Evolutionary conservation across 2,797 vertebrate species (phyloP), one percentile per base, ranked within the genome.

Genomic region (Gastrophryne carolinensis): DNA sequence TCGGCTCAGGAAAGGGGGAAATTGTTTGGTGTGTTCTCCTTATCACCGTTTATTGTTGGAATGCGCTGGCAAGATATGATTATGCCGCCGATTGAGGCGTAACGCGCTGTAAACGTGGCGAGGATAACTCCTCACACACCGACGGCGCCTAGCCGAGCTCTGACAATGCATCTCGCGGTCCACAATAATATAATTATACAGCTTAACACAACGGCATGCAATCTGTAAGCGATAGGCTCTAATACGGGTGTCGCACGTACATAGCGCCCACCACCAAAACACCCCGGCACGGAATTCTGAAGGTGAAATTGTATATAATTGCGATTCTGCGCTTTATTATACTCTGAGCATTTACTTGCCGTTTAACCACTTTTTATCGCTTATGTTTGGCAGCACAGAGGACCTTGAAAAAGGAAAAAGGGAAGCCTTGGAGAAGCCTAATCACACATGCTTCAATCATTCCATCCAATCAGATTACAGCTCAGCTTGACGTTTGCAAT

Each of bases 31-130:
- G 87, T 57, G 72, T 88, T 82, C 84, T 82, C 85, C 88, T 90
- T 88, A 85, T 86, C 85, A 84, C 86, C 88, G 85, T 88, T 88
- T 90, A 89, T 86, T 85, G 83, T 87, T 86, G 90, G 87, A 86
- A 87, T 83, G 84, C 82, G 86, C 84, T 72, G 61, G 81, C 84
- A 90, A 87, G 90, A 90, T 89, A 86, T 86, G 86, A 91, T 91
- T 91, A 91, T 86, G 83, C 79, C 86, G 88, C 90, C 88, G 89
- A 91, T 90, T 89, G 85, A 84, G 11, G 79, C 85, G 87, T 90
- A 90, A 90, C 86, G 84, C 86, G 82, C n/a, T 85, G 86, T 91
- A 90, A 91, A 89, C 85, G 87, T 86, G 85, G 19, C 44, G 23
- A 27, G 58, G 29, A 73, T 69, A 69, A 69, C 47, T 61, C 73